Base-by-base conservation (phyloP, 2,797 vertebrate species). In the Micromesistius poutassou region DNA sequence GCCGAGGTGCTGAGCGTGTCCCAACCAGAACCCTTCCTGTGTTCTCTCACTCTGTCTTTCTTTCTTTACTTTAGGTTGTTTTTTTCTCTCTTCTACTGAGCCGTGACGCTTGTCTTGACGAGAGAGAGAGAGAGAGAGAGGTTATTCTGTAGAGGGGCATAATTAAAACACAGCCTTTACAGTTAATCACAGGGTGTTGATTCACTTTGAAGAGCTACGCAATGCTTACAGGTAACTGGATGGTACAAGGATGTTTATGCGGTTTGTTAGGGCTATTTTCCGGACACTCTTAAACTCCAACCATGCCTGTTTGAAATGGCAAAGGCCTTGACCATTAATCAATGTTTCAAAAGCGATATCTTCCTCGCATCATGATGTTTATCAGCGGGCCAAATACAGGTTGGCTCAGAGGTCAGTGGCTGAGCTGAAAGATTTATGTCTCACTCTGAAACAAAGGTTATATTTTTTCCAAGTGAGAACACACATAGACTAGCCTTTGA, bases 1-100 rank as follows among this genome's bases (percentile, higher is more conserved):
- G 82, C 79, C 38, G 66, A 79, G 81, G 77, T 78, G 78, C 79
- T 22, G 83, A 87, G 78, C 88, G 2, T 88, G 89, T 91, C 90
- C 76, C 36, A 89, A 92, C 91, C 85, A 40, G 85, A 90, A 74
- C 79, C 76, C n/a, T 74, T 74, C 70, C 76, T 62, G 78, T 38
- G 77, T 85, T 79, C 73, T 40, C 75, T 72, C 72, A 73, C 81
- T 78, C 75, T 19, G 42, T 14, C 13, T 14, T 19, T 46, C 16
- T 46, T 46, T 46, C 42, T 46, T 46, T 46, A 14, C 42, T 46
- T 46, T 14, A 10, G 9, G 40, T 42, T 42, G 40, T 42, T 42
- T 42, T 42, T 42, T 4, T 70, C 55, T 25, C 22, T 73, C 50
- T 31, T 50, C 75, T 22, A 42, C 46, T 72, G 81, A 86, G 82